Evolutionary conservation across 2,797 vertebrate genomes (phyloP).

Genomic region (Acanthopagrus latus): DNA sequence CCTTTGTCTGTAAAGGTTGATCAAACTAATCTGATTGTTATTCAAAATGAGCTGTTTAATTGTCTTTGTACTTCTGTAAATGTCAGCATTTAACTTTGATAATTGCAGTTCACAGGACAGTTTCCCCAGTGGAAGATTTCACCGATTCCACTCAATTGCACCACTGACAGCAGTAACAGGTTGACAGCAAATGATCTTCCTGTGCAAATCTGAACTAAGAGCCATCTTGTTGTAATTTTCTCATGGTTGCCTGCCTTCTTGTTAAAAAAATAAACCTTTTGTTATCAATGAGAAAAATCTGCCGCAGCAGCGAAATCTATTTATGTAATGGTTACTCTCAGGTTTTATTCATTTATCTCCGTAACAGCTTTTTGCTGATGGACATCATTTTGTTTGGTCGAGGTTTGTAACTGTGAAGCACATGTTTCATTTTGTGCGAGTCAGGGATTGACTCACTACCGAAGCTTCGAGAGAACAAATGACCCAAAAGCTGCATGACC

Average conservation of each 20-base stretch:
- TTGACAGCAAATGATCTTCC: background rate
- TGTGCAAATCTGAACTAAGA: background rate
- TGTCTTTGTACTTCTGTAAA: background rate
- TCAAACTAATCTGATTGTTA: background rate
- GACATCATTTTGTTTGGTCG: background rate
- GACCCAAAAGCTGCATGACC: background rate
- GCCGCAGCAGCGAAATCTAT: background rate
- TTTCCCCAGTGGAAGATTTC: background rate
- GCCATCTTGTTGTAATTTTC: background rate
- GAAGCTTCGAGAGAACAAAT: background rate
- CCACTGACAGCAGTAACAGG: no score
- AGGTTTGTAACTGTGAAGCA: background rate
- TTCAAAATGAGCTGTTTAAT: background rate
- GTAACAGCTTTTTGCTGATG: conserved; percentile 1
- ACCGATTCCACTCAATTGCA: background rate
- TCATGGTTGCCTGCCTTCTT: background rate
- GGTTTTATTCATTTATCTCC: background rate
- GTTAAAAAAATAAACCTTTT: background rate
- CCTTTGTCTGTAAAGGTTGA: background rate
- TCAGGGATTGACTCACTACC: background rate
- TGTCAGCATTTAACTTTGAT: background rate
- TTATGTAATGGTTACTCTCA: background rate
- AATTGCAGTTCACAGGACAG: background rate
- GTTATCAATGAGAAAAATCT: background rate
- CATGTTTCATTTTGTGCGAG: background rate